Evolutionary conservation across 2,888 invertebrate species (phyloP), one percentile per base, ranked within the genome.

Genomic region (Crepidodera aurea): DNA sequence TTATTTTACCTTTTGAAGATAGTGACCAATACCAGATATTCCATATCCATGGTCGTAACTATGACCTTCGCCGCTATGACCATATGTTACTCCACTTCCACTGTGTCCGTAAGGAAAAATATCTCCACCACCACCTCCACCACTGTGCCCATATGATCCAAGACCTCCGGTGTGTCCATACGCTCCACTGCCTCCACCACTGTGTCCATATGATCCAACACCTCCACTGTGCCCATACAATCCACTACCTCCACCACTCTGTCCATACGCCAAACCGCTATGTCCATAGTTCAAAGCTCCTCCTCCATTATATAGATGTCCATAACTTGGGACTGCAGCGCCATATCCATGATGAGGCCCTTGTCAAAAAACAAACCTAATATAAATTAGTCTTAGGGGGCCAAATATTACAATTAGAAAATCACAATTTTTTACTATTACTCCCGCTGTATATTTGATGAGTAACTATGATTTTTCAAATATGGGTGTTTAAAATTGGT

Each of bases 1-100:
- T n/a, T n/a, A n/a, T n/a, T n/a, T 51, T 53, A 65, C 59, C 40
- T 64, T 66, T 27, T 60, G 39, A 1, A 57, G 40, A 58, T 62
- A 61, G 16, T 50, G 51, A 29, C 69, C 68, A 13, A 62, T 63
- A 25, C 65, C 67, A 25, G 46, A 51, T 19, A 62, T 19, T 32
- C 54, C 55, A 22, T 51, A 60, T 37, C 63, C 65, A 18, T 62
- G 48, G 18, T 51, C 61, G 15, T 40, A 54, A 25, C 34, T 34
- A 34, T 34, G 34, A n/a, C 34, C 34, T 12, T 29, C 29, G 2
- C 29, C 42, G 32, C 54, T 40, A 13, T 56, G 48, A 32, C 42
- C 55, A 15, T 42, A 61, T 40, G 12, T 13, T 29, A n/a, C 29
- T 39, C 55, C 61, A 1, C 42, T 34, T 25, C 50, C 54, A 42